Percentiles rank a stretch among this genome's conserved stretches.
Evolutionary conservation across 2,797 vertebrate genomes (phyloP).

Genomic region (Crenuchus spilurus): DNA sequence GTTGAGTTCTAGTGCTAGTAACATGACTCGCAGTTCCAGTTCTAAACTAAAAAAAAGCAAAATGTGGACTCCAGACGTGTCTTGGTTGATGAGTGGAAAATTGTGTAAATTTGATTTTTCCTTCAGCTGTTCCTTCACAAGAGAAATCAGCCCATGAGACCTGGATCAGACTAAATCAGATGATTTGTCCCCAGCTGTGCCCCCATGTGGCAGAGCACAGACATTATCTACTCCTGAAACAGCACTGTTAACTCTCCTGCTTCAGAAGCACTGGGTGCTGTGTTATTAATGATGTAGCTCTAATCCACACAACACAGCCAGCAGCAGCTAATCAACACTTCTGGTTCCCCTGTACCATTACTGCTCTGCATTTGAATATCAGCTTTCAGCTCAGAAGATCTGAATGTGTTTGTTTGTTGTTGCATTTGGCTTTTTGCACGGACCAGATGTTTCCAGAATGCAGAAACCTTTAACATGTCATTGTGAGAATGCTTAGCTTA

Average conservation of each 20-base stretch:
- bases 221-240: no score
- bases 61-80: no score
- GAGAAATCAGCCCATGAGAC: background rate
- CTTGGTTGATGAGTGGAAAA: no score
- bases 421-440: no score
- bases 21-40: no score
- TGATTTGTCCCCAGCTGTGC: background rate
- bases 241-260: background rate
- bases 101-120: no score
- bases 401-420: background rate
- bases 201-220: background rate
- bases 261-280: background rate
- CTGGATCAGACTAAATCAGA: background rate
- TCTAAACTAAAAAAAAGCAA: no score
- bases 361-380: background rate
- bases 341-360: background rate
- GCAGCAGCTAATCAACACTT: background rate
- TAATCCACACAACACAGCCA: slow-evolving; percentile 1
- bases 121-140: no score
- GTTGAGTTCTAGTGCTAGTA: no score
- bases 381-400: slow-evolving; percentile 1
- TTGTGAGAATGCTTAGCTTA: no score
- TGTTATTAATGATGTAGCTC: slow-evolving; percentile 1
- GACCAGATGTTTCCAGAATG: background rate
- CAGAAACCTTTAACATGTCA: background rate